These are phyloP conservation scores for Rhyacichthys aspro DNA, from an alignment of 2,797 vertebrate species.

Conservation along the genomic window DNA sequence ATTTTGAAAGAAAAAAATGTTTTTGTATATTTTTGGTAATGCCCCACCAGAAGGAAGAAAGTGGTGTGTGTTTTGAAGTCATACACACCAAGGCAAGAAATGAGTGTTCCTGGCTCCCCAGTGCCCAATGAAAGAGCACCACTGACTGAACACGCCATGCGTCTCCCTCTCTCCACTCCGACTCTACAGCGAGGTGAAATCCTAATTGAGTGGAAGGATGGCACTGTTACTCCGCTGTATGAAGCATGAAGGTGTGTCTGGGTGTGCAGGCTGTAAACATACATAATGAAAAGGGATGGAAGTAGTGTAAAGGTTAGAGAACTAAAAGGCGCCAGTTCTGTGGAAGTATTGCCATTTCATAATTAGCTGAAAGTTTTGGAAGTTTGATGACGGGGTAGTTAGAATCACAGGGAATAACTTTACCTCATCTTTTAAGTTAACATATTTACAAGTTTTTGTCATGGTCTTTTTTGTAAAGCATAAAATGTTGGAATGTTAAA, in stretches of 20 bases:
- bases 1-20: too few relatives aligned
- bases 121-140: constrained; percentile 69
- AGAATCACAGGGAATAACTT: too few relatives aligned
- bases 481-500: too few relatives aligned
- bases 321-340: not conserved
- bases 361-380: too few relatives aligned
- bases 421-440: too few relatives aligned
- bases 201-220: constrained; percentile 89
- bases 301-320: not conserved
- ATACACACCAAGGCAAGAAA: constrained; percentile 66
- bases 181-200: constrained; percentile 83
- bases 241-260: constrained; percentile 59
- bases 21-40: constrained; percentile 7
- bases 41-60: constrained; percentile 77
- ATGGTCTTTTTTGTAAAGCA: too few relatives aligned
- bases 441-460: too few relatives aligned
- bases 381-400: too few relatives aligned
- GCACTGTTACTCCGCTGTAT: constrained; percentile 86
- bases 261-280: not conserved
- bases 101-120: constrained; percentile 71
- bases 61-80: constrained; percentile 84
- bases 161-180: constrained; percentile 74
- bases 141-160: constrained; percentile 72
- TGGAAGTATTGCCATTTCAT: not conserved
- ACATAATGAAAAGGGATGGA: too few relatives aligned